Conservation (phyloP, 2,797 vertebrate genomes). For the Hoplostethus atlanticus region DNA sequence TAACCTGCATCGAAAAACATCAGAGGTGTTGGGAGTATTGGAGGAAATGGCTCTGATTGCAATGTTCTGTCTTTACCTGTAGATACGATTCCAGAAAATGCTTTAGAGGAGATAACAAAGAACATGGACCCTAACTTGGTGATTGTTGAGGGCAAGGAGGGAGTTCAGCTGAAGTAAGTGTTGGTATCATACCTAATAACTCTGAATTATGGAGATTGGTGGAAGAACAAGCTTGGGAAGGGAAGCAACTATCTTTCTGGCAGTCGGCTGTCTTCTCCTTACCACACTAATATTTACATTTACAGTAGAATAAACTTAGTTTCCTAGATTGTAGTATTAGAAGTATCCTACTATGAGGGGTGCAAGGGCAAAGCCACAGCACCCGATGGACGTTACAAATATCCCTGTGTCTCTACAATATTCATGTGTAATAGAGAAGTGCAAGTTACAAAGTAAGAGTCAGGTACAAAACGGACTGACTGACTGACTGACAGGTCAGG, state of each 20-base stretch:
- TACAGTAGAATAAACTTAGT: no score
- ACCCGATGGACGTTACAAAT: no score
- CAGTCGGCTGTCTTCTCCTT: not conserved
- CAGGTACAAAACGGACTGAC: no score
- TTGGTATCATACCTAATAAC: not conserved
- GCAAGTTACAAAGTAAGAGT: no score
- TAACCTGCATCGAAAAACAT: no score
- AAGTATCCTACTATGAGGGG: no score
- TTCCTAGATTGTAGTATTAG: no score
- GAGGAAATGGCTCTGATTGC: not conserved
- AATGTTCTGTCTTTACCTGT: constrained; percentile 14
- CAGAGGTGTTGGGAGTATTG: not conserved
- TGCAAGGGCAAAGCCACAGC: no score
- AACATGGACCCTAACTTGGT: constrained; percentile 96
- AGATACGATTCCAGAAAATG: constrained; percentile 99
- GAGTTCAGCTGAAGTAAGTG: constrained; percentile 94
- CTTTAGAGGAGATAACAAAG: constrained; percentile 98
- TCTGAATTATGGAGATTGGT: not conserved
- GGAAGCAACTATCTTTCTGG: not conserved
- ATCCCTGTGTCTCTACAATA: no score
- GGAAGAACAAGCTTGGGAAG: not conserved
- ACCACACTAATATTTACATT: not conserved
- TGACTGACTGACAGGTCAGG: no score
- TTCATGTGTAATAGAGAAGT: no score
- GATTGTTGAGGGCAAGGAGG: constrained; percentile 92